Base-by-base conservation (phyloP, 1,140 invertebrate genomes). In the Drosophila paulistorum region DNA sequence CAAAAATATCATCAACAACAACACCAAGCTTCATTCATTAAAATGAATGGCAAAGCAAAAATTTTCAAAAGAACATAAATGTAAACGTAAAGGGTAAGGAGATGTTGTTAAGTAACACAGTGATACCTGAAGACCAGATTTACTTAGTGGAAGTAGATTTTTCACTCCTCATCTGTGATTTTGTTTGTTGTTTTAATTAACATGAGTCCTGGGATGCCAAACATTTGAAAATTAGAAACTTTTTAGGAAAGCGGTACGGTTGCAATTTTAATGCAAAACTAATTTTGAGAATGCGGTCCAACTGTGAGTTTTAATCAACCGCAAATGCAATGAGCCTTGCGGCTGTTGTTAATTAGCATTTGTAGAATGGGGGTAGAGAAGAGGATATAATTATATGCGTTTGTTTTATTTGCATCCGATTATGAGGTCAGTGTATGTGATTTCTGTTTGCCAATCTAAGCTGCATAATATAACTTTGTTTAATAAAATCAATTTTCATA, bases 311-410 rank as follows among this genome's bases (percentile, higher is more conserved):
- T 71, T 71, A 83, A 83, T 75, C 79, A 55, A 54, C 67, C 45
- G 67, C 70, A 65, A 76, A 77, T 77, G 66, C 73, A 70, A 65
- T 70, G 54, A 69, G 57, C 30, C 51, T 23, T 45, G 42, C 55
- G 62, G 55, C 73, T 67, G 55, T 20, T 65, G 55, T 70, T 81
- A 74, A 81, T 81, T 81, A 74, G 65, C 70, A 48, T 58, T 65
- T 62, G 26, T 2, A 48, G 67, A 64, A 60, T 58, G 54, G 1
- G 10, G 37, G 37, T 11, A 2, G 33, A 11, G 30, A 26, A 23
- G 14, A 62, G 55, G 41, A 48, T 37, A 13, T 1, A 30, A 37
- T 37, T 39, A 23, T 41, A 9, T 3, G 58, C 35, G 13, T 33
- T 57, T 57, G 54, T 26, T 57, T 48, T 5, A 48, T 48, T 45